Evolutionary conservation across 2,113 vertebrate species (phyloP).

Genomic region (Strix aluco): DNA sequence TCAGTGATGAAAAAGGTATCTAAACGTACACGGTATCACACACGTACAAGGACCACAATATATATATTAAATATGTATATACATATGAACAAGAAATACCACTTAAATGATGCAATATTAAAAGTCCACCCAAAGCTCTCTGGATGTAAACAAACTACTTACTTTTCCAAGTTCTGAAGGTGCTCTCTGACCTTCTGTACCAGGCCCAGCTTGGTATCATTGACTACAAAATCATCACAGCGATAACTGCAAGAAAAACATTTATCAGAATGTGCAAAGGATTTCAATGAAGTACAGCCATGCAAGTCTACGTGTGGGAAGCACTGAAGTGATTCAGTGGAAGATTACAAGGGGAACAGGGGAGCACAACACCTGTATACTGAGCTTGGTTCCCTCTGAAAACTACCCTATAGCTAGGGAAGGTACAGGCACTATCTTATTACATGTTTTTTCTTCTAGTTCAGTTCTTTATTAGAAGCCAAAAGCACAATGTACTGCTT

Average conservation of each 20-base stretch:
- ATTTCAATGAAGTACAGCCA: not conserved
- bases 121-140: not conserved
- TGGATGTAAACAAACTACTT: conserved; percentile 65
- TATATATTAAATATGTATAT: not conserved
- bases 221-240: conserved; percentile 98
- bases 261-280: not conserved
- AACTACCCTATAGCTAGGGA: not conserved
- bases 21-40: not conserved
- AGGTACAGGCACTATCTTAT: not conserved
- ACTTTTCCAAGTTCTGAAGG: conserved; percentile 98
- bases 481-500: not conserved
- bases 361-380: not conserved
- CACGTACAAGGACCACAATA: not conserved
- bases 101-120: not conserved
- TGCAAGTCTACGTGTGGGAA: not conserved
- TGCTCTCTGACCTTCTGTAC: conserved; percentile 96
- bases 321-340: not conserved
- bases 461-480: not conserved
- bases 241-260: conserved; percentile 85
- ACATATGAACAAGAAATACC: not conserved
- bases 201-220: conserved; percentile 93
- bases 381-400: not conserved
- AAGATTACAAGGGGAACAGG: not conserved
- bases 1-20: not conserved
- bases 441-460: not conserved